A percentile compares a stretch with the other conserved stretches of the same genome.
These are phyloP conservation scores for Alfaro cultratus DNA, from an alignment of 2,797 vertebrate genomes.

Conservation along the genomic window DNA sequence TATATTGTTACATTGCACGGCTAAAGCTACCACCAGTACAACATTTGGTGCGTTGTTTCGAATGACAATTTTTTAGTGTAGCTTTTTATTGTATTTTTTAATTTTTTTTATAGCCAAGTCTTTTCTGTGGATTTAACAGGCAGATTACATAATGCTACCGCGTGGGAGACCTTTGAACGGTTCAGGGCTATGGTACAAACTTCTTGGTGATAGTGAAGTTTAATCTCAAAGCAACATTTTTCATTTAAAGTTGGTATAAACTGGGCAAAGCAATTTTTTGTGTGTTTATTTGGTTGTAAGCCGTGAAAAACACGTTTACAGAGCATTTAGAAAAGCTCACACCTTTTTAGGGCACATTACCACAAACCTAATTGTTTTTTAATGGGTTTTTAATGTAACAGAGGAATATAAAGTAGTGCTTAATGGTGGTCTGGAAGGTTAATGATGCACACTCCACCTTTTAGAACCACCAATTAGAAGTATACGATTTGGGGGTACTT, in stretches of 20 bases:
- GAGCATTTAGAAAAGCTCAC: not conserved
- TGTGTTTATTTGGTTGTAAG: not conserved
- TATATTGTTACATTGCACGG: not conserved
- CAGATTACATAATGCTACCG: conserved; percentile 33
- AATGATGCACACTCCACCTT: not conserved
- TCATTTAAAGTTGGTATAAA: not conserved
- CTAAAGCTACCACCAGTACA: not conserved
- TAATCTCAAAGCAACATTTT: not conserved
- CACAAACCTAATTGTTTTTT: not conserved
- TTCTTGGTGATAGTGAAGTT: conserved; percentile 4
- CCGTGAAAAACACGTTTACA: not conserved
- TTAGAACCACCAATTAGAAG: not conserved
- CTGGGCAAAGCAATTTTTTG: not conserved
- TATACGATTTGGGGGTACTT: not conserved
- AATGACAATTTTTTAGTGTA: not conserved
- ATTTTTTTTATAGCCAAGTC: not conserved
- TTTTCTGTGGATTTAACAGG: not conserved
- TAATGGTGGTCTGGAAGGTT: not conserved
- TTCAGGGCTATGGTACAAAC: not conserved
- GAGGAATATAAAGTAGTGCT: not conserved
- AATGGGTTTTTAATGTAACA: not conserved
- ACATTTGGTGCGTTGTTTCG: not conserved
- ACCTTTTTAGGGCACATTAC: not conserved
- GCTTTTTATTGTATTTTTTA: not conserved
- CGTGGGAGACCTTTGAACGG: conserved; percentile 36